Percentiles rank a stretch among this genome's conserved stretches.
phyloP scores from a whole-genome alignment of 2,113 vertebrate species.

The Eolophus roseicapilla region DNA sequence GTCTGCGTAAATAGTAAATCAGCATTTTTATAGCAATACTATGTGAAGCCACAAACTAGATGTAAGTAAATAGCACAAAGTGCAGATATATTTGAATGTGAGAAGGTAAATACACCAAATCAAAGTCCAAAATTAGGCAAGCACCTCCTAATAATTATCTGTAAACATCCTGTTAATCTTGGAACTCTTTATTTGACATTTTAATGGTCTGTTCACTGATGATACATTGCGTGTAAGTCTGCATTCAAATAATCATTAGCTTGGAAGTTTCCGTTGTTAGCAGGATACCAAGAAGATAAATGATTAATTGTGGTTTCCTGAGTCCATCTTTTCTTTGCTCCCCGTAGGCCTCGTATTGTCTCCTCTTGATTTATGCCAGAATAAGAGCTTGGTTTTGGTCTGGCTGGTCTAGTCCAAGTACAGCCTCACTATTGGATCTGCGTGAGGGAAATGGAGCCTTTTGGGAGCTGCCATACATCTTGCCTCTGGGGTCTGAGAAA shows the following conservation, averaged over 20 bases:
- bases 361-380: constrained; percentile 42
- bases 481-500: neutral
- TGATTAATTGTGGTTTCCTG: constrained; percentile 35
- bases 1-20: constrained; percentile 4
- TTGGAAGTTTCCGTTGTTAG: constrained; percentile 11
- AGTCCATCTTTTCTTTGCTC: constrained; percentile 30
- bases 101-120: constrained; percentile 4
- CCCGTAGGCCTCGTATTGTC: neutral
- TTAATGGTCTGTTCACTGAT: neutral
- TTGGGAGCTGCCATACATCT: neutral
- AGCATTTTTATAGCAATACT: neutral
- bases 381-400: neutral
- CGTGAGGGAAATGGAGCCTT: neutral
- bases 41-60: neutral
- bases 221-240: neutral
- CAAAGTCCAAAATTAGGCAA: neutral
- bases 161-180: constrained; percentile 14
- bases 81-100: neutral
- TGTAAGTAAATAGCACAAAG: neutral
- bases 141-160: constrained; percentile 34
- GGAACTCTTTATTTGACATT: neutral
- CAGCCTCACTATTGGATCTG: neutral
- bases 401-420: neutral
- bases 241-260: constrained; percentile 26
- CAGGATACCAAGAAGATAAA: constrained; percentile 12